phyloP scores from a whole-genome alignment of 1,140 invertebrate genomes.

The Trichonephila clavata region DNA sequence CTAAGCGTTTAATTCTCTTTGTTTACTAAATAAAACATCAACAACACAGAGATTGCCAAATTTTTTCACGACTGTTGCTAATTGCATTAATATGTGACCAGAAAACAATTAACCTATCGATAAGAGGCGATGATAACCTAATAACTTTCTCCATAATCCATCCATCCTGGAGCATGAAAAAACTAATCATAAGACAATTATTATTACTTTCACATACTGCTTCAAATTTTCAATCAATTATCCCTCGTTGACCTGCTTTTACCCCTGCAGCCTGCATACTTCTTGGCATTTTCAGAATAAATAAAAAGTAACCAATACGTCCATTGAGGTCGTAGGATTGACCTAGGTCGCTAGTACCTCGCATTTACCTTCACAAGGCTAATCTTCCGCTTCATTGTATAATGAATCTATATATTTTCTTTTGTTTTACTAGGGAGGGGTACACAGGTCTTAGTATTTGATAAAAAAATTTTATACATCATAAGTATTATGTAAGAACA shows the following conservation, averaged over 20 bases:
- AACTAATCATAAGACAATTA: conserved; percentile 9
- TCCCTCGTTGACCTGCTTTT: conserved; percentile 57
- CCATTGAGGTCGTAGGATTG: conserved; percentile 58
- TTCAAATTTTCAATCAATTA: conserved; percentile 64
- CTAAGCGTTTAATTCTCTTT: too few relatives aligned
- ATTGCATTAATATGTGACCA: conserved; percentile 57
- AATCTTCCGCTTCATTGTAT: background rate
- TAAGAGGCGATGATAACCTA: conserved; percentile 59
- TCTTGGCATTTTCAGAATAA: conserved; percentile 34
- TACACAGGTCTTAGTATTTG: background rate
- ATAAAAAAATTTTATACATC: too few relatives aligned
- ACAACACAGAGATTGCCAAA: background rate
- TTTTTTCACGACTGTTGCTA: conserved; percentile 21
- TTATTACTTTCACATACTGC: conserved; percentile 25
- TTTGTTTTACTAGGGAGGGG: background rate
- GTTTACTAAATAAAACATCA: too few relatives aligned
- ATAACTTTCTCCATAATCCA: conserved; percentile 29
- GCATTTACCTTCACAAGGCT: conserved; percentile 65
- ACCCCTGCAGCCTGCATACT: background rate
- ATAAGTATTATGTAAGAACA: too few relatives aligned
- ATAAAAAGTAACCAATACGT: conserved; percentile 52
- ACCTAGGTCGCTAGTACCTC: conserved; percentile 40
- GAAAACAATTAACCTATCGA: conserved; percentile 68
- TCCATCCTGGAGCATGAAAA: background rate
- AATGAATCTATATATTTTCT: background rate